Evolutionary conservation across 2,888 invertebrate genomes (phyloP).

Genomic region (Pandemis cinnamomeana): DNA sequence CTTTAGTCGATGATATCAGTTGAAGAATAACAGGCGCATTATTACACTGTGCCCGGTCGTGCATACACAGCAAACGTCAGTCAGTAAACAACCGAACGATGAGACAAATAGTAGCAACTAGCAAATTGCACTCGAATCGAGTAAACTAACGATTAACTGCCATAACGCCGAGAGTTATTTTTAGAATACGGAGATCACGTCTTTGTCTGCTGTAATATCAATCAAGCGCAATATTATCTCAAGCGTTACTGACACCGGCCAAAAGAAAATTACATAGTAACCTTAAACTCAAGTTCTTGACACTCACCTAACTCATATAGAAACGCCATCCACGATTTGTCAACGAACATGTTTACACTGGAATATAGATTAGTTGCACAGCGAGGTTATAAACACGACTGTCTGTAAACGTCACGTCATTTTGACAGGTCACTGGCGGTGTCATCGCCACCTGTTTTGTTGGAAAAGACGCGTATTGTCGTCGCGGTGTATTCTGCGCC

Average conservation of each 20-base stretch:
- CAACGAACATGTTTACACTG: slow-evolving; percentile 64
- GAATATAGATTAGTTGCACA: slow-evolving; percentile 60
- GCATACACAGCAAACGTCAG: slow-evolving; percentile 6
- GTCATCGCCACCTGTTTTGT: slow-evolving; percentile 64
- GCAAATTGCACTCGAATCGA: slow-evolving; percentile 62
- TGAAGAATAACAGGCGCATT: slow-evolving; percentile 3
- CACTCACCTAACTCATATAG: slow-evolving; percentile 71
- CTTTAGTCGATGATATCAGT: slow-evolving; percentile 1
- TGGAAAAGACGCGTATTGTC: slow-evolving; percentile 59
- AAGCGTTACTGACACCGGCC: slow-evolving; percentile 55
- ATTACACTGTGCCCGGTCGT: neutral
- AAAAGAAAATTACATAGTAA: slow-evolving; percentile 65
- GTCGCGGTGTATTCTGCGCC: slow-evolving; percentile 56
- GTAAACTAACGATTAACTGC: slow-evolving; percentile 80
- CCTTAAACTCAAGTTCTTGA: slow-evolving; percentile 56
- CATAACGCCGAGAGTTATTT: slow-evolving; percentile 78
- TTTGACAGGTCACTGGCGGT: slow-evolving; percentile 76
- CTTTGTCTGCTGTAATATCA: slow-evolving; percentile 80
- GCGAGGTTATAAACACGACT: slow-evolving; percentile 69
- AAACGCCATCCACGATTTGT: slow-evolving; percentile 67
- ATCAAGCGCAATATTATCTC: slow-evolving; percentile 59
- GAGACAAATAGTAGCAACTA: slow-evolving; percentile 51
- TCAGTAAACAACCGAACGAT: slow-evolving; percentile 27
- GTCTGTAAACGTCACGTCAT: slow-evolving; percentile 71
- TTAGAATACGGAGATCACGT: slow-evolving; percentile 82